A percentile compares a stretch with the other conserved stretches of the same genome.
Conservation (phyloP, 2,113 vertebrate species). For the Hassar affinis region DNA sequence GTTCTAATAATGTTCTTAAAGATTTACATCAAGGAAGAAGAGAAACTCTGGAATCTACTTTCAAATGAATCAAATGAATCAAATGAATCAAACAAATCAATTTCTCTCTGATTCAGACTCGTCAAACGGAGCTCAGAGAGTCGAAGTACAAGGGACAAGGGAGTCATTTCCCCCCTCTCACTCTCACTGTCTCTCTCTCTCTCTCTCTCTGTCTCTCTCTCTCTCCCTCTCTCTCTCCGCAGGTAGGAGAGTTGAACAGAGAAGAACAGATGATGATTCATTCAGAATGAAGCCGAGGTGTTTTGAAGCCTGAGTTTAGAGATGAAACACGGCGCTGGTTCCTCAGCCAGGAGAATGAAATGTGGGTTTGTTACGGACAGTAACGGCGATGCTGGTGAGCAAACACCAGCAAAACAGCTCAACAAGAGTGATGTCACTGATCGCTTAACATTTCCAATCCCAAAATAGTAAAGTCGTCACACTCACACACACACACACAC, state of each 20-base stretch:
- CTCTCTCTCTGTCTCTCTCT: conserved; percentile 5
- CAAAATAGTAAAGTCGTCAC: background rate
- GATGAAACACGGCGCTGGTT: conserved; percentile 11
- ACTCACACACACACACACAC: conserved; percentile 43
- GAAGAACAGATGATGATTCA: conserved; percentile 3
- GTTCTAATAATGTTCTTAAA: too few species aligned
- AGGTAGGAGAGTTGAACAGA: conserved; percentile 32
- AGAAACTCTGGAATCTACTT: background rate
- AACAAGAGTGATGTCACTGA: background rate
- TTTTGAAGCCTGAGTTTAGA: background rate
- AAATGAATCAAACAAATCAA: background rate
- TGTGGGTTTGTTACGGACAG: background rate
- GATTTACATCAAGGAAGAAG: background rate
- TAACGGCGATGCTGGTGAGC: background rate
- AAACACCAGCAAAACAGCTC: conserved; percentile 8
- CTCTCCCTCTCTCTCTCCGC: conserved; percentile 1
- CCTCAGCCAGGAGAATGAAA: background rate
- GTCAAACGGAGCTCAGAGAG: background rate
- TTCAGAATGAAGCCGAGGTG: background rate
- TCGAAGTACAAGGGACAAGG: background rate
- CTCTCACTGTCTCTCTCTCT: background rate
- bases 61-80: background rate
- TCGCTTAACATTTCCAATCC: background rate
- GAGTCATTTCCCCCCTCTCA: background rate
- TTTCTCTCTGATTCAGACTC: background rate